Evolutionary conservation across 2,797 vertebrate genomes (phyloP), one percentile per base, ranked within the genome.

Genomic region (Sciaenops ocellatus): DNA sequence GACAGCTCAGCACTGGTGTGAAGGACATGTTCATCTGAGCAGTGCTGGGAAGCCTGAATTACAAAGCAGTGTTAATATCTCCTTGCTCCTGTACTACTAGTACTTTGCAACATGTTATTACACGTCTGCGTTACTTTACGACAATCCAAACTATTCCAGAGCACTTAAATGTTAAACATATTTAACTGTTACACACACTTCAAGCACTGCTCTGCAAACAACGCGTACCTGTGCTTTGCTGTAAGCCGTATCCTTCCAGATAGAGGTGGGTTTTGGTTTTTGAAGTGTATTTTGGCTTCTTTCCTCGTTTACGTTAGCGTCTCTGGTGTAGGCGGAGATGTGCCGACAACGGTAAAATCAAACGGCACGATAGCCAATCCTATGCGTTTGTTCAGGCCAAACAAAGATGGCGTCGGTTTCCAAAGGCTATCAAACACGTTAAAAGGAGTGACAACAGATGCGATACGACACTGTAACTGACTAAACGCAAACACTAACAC

Each of bases 1-100:
- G 88, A 89, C 87, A 93, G 22, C 41, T 78, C 70, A 57, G 42
- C 26, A 38, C 50, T 64, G 83, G 47, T 62, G 69, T 22, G 16
- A 60, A 65, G 46, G 78, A 28, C 92, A 89, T 85, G 46, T 8
- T 69, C 59, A 34, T 51, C 57, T 20, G 3, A 0, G 10, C 28
- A 64, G 22, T n/a, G 46, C 1, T 13, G 42, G 17, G 1, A 41
- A 34, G 52, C 16, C 52, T 75, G 50, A 17, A 60, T 60, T 0
- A 64, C 11, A 69, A 22, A 47, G 0, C 34, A 6, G 24, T 13
- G 15, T 24, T 47, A 30, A 3, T 71, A 2, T 18, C 17, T 16
- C 38, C 6, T 13, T 57, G 17, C 12, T n/a, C 16, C 8, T 34
- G 6, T 34, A 8, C 34, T 34, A 34, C 34, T 8, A 34, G 34